Conservation (phyloP, 2,113 vertebrate species). For the Pelvicachromis taeniatus region DNA sequence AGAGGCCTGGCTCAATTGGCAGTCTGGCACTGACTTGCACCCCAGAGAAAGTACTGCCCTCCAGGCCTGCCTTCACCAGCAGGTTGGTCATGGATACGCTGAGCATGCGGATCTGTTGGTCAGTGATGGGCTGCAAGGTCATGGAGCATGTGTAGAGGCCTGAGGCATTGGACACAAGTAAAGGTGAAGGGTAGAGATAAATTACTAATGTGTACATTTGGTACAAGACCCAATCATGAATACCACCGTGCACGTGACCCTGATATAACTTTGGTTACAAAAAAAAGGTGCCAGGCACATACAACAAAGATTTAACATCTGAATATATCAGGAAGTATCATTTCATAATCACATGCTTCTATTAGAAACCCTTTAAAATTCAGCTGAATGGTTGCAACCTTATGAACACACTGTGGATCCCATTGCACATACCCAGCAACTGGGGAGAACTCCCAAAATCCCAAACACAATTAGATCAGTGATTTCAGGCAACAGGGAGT, state of each 20-base stretch:
- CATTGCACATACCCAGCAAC: conserved; percentile 29
- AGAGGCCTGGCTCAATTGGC: conserved; percentile 83
- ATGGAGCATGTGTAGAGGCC: conserved; percentile 85
- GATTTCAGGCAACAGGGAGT: conserved; percentile 17
- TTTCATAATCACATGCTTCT: conserved; percentile 8
- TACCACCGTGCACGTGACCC: neutral
- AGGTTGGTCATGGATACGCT: conserved; percentile 75
- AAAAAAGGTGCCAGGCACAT: neutral
- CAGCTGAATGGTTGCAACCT: conserved; percentile 4
- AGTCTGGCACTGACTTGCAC: conserved; percentile 73
- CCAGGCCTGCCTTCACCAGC: conserved; percentile 73
- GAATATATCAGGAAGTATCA: neutral
- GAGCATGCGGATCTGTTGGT: conserved; percentile 79
- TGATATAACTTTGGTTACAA: neutral
- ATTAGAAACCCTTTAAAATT: neutral
- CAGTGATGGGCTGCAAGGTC: conserved; percentile 75
- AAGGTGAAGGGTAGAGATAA: neutral
- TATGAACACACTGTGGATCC: neutral
- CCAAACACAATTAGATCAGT: conserved; percentile 51
- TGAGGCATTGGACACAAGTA: conserved; percentile 34
- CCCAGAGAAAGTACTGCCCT: conserved; percentile 41
- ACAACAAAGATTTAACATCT: neutral
- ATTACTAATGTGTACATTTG: neutral
- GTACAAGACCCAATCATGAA: neutral
- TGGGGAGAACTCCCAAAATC: conserved; percentile 27